These are phyloP conservation scores for Amphiprion ocellaris DNA, from an alignment of 2,113 vertebrate species.

Conservation along the genomic window DNA sequence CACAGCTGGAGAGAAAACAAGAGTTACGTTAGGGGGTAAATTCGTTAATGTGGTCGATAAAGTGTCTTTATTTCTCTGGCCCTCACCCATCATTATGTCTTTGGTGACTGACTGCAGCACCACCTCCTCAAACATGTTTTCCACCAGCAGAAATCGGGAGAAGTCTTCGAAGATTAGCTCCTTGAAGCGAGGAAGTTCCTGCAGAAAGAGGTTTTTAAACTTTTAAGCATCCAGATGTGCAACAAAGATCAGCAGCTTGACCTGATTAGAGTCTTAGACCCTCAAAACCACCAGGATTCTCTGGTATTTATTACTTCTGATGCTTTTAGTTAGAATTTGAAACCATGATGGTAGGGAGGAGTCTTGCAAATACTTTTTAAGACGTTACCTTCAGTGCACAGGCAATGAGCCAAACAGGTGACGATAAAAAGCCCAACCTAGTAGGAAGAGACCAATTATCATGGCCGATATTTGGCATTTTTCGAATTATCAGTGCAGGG, in stretches of 20 bases:
- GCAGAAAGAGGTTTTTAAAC: conserved; percentile 10
- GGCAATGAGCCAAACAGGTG: no score
- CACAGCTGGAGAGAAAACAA: conserved; percentile 85
- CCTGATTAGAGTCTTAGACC: background rate
- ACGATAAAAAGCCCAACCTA: no score
- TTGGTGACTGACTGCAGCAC: conserved; percentile 96
- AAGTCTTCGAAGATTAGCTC: conserved; percentile 98
- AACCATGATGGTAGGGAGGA: background rate
- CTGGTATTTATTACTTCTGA: background rate
- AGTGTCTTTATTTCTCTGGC: background rate
- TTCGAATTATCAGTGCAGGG: no score
- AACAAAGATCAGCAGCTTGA: no score
- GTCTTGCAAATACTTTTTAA: no score
- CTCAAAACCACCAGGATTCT: background rate
- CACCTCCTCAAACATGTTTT: conserved; percentile 94
- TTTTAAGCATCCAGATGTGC: no score
- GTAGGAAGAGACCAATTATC: no score
- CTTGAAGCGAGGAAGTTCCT: conserved; percentile 92
- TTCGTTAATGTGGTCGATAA: background rate
- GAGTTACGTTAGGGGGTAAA: background rate
- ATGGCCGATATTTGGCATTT: no score
- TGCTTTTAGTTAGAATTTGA: no score
- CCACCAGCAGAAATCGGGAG: conserved; percentile 92
- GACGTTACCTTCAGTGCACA: background rate
- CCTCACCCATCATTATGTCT: conserved; percentile 95